Evolutionary conservation across 2,797 vertebrate genomes (phyloP), one percentile per base, ranked within the genome.

Genomic region (Poeciliopsis paucimaculata): DNA sequence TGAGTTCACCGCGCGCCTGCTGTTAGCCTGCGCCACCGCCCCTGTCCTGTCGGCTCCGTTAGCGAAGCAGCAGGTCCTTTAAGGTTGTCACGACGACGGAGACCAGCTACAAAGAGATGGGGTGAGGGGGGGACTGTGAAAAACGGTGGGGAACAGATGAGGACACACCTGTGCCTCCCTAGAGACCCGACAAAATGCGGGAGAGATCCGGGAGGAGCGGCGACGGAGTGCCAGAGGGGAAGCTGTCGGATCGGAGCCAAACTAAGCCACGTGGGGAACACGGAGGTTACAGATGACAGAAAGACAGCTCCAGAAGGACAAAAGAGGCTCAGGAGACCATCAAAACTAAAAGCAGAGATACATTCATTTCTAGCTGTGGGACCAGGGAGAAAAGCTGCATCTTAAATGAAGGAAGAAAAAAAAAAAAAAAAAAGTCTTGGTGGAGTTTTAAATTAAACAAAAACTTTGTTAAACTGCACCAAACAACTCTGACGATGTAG

Each of bases 21-120:
- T 75, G 66, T 90, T 87, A 85, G 81, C 80, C 51, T 4, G 23
- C 23, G 23, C 9, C 51, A 26, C 51, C 3, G 7, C 23, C 23
- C 51, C 3, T 23, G 51, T 86, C 80, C 68, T 71, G 87, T 88
- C 84, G 72, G 80, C 87, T 91, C 88, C 89, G 92, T 93, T 92
- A 93, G 90, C 15, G 86, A 87, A 89, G 89, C 88, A 94, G 90
- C 94, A 95, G 94, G 92, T 95, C 92, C 91, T 93, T 90, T 88
- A 90, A 89, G 89, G 83, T 86, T 91, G 94, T 95, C 95, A 95
- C 84, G 89, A 82, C 75, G 51, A 87, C 36, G 6, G 78, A 77
- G 71, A 89, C 77, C 81, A 10, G 77, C n/a, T 73, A 78, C 81
- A 82, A 77, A 78, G 57, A 36, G 43, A 39, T 80, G 77, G 26